A percentile compares a stretch with the other conserved stretches of the same genome.
These are phyloP conservation scores for Eupithecia dodoneata DNA, from an alignment of 2,888 invertebrate genomes.

Conservation along the genomic window DNA sequence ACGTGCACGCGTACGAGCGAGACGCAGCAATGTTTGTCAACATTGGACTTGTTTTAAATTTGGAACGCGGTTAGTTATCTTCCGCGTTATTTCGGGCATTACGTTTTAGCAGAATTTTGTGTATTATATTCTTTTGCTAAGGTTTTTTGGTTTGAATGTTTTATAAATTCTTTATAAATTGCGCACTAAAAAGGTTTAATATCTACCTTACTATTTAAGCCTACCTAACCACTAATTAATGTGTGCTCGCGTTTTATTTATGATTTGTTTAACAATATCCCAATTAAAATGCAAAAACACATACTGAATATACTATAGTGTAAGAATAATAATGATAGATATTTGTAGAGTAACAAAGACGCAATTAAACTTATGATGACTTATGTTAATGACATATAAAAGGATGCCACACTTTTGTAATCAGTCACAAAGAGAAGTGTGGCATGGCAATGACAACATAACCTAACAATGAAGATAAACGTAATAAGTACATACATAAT, in stretches of 20 bases:
- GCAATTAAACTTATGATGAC: background rate
- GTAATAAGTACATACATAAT: no score
- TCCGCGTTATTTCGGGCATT: conserved; percentile 42
- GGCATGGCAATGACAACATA: background rate
- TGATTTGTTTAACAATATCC: background rate
- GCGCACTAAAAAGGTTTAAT: background rate
- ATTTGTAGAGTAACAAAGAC: background rate
- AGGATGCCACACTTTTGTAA: no score
- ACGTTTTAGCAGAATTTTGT: conserved; percentile 14
- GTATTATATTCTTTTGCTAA: background rate
- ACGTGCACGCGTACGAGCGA: conserved; percentile 43
- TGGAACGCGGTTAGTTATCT: conserved; percentile 52
- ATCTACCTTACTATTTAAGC: background rate
- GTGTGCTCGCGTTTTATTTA: no score
- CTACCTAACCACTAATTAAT: background rate
- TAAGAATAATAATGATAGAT: background rate
- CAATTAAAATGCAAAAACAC: background rate
- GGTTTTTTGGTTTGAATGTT: background rate
- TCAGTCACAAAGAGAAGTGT: background rate
- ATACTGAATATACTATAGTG: background rate
- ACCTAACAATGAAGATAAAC: background rate
- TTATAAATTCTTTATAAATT: background rate
- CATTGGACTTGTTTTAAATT: conserved; percentile 63
- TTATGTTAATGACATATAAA: background rate
- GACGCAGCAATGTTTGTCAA: conserved; percentile 70